phyloP scores from a whole-genome alignment of 30 jellyfish, hydroid and myxozoan species.

The Haliclystus octoradiatus region DNA sequence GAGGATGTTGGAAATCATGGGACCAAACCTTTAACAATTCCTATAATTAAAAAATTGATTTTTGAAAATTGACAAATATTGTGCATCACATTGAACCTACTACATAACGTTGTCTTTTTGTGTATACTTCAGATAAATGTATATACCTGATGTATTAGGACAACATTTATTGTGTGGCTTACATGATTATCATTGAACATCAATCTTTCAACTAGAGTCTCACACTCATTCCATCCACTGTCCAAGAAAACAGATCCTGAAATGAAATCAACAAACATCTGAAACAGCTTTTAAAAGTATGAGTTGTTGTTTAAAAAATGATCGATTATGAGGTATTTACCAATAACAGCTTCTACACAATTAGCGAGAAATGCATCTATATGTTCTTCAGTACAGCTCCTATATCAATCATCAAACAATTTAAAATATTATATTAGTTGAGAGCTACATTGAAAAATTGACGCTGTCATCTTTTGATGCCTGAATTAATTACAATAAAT shows the following conservation, averaged over 20 bases:
- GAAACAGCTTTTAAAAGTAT: no score
- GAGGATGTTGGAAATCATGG: slow-evolving; percentile 6
- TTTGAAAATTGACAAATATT: no score
- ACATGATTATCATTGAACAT: slow-evolving; percentile 46
- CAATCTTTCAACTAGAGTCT: slow-evolving; percentile 20
- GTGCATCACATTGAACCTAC: no score
- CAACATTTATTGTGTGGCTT: background rate
- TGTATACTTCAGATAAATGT: background rate
- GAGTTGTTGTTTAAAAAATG: no score
- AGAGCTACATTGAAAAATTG: no score
- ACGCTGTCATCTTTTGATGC: no score
- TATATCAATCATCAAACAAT: background rate
- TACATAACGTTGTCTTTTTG: background rate
- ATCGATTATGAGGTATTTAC: background rate
- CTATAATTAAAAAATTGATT: background rate
- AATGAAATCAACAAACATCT: background rate
- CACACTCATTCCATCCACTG: slow-evolving; percentile 60
- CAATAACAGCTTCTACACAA: slow-evolving; percentile 46
- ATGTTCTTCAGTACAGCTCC: slow-evolving; percentile 8
- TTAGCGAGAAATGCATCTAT: slow-evolving; percentile 32
- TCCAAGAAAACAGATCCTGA: slow-evolving; percentile 86
- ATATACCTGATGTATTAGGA: background rate
- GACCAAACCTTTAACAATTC: slow-evolving; percentile 21
- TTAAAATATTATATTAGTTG: background rate
- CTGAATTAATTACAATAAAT: no score